These are phyloP conservation scores for Cyphomyrus plagiostoma DNA, from an alignment of 2,113 vertebrate species.

Conservation along the genomic window DNA sequence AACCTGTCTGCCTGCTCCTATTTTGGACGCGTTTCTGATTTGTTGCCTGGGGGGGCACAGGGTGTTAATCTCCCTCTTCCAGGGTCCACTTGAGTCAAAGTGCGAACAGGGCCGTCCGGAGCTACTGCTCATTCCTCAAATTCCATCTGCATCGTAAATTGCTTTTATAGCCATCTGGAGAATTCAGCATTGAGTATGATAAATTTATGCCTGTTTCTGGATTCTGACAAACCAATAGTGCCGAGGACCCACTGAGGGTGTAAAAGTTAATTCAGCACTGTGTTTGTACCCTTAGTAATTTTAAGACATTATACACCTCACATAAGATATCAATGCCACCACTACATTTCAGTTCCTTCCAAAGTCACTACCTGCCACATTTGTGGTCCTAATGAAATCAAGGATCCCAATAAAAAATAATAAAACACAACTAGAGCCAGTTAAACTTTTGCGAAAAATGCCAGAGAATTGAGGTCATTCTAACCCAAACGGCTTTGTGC, in stretches of 20 bases:
- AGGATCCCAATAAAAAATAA: not conserved
- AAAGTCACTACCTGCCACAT: not conserved
- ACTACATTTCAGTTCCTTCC: not conserved
- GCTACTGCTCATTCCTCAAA: not conserved
- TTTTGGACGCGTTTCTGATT: constrained; percentile 10
- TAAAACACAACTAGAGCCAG: not conserved
- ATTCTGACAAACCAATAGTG: not conserved
- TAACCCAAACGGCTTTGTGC: not conserved
- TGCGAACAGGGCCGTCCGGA: not conserved
- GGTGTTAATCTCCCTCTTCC: constrained; percentile 3
- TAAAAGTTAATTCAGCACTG: not conserved
- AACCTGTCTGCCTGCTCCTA: not conserved
- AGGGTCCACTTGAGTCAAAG: constrained; percentile 6
- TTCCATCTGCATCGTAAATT: not conserved
- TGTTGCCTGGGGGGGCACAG: not conserved
- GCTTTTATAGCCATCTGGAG: constrained; percentile 1
- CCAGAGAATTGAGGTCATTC: constrained; percentile 3
- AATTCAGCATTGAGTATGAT: not conserved
- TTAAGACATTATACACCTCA: not conserved
- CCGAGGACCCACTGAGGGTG: not conserved
- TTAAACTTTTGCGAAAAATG: not conserved
- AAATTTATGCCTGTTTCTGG: not conserved
- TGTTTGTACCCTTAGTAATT: not conserved
- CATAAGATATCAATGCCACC: not conserved
- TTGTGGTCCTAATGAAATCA: not conserved